phyloP scores from a whole-genome alignment of 2,113 vertebrate species.

The Chlorocebus sabaeus region DNA sequence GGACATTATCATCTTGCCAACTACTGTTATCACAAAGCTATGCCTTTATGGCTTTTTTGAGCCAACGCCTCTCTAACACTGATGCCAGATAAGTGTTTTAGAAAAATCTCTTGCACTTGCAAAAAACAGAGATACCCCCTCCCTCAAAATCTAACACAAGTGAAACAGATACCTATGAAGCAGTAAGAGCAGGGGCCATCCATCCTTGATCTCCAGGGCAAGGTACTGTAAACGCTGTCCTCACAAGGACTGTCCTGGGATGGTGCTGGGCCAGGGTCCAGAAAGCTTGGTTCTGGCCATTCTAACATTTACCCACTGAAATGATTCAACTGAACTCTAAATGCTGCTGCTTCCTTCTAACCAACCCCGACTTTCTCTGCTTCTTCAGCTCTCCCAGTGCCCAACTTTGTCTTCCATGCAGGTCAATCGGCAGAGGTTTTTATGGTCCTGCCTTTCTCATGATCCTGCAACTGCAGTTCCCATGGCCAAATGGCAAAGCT shows the following conservation, averaged over 20 bases:
- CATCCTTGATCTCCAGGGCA: neutral
- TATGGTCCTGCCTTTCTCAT: neutral
- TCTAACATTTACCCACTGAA: neutral
- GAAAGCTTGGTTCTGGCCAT: neutral
- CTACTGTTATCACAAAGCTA: neutral
- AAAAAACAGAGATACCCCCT: neutral
- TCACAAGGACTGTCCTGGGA: too few relatives aligned
- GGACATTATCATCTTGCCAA: neutral
- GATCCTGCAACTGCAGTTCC: neutral
- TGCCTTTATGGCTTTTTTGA: neutral
- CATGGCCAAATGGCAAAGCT: neutral
- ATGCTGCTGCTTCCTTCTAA: neutral
- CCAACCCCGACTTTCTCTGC: neutral
- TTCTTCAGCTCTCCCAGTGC: neutral
- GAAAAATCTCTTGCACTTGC: neutral
- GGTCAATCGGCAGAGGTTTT: neutral
- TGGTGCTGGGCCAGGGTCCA: neutral
- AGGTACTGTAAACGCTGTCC: neutral
- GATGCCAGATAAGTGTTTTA: neutral
- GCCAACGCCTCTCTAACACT: neutral
- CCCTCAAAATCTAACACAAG: neutral
- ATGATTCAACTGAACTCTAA: neutral
- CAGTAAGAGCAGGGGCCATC: fast-evolving
- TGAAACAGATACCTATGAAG: neutral
- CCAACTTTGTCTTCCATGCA: fast-evolving